Conservation (phyloP, 2,113 vertebrate genomes). For the Canis aureus region DNA sequence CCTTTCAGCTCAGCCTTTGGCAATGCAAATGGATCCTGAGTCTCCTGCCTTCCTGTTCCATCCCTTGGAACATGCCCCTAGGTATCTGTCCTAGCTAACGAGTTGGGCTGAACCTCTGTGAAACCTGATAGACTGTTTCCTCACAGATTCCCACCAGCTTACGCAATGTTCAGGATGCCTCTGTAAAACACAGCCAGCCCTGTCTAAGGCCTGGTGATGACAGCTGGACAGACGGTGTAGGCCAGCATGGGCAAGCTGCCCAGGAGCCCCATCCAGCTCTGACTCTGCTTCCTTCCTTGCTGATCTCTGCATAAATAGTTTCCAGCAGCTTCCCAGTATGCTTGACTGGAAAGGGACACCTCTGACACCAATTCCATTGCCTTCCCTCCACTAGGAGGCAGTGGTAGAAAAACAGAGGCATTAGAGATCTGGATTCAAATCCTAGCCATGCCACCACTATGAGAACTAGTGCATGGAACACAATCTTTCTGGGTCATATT, state of each 20-base stretch:
- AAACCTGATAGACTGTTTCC: background rate
- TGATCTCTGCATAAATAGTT: slow-evolving; percentile 19
- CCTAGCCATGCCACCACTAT: background rate
- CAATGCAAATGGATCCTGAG: background rate
- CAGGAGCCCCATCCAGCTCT: background rate
- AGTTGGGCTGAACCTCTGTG: background rate
- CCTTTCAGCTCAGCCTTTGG: background rate
- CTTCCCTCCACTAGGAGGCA: background rate
- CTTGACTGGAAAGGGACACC: background rate
- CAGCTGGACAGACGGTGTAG: background rate
- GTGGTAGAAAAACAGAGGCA: background rate
- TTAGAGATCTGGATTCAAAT: slow-evolving; percentile 26
- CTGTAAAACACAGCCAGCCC: background rate
- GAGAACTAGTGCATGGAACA: background rate
- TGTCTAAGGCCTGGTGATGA: background rate
- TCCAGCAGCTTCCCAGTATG: background rate
- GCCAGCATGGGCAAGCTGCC: background rate
- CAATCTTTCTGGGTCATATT: background rate
- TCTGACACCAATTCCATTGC: background rate
- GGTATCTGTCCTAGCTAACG: background rate
- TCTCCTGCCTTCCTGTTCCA: background rate
- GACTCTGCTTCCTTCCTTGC: slow-evolving; percentile 12
- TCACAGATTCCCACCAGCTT: background rate
- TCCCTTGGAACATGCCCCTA: background rate
- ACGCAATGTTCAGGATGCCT: background rate